Evolutionary conservation across 2,797 vertebrate species (phyloP).

Genomic region (Tadarida brasiliensis): DNA sequence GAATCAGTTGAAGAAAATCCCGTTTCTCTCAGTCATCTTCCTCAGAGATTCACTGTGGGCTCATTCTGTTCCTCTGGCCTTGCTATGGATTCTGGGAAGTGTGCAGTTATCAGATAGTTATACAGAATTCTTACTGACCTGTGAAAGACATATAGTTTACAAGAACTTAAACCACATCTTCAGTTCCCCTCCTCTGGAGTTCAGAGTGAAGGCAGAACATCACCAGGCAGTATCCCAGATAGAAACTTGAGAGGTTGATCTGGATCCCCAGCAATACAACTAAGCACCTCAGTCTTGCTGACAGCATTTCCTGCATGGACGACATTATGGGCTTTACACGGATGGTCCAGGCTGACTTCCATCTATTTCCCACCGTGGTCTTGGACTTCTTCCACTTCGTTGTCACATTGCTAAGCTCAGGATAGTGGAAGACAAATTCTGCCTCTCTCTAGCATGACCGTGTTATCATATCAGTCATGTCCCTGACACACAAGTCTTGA

Average conservation of each 20-base stretch:
- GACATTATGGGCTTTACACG: background rate
- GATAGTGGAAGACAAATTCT: background rate
- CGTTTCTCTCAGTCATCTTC: background rate
- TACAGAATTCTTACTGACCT: conserved; percentile 50
- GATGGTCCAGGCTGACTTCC: background rate
- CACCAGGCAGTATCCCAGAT: background rate
- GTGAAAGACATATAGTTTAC: conserved; percentile 55
- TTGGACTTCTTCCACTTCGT: background rate
- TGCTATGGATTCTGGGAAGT: conserved; percentile 65
- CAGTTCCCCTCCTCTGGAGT: background rate
- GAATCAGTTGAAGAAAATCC: background rate
- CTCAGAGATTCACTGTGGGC: background rate
- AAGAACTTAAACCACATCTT: conserved; percentile 10
- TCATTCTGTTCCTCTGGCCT: background rate
- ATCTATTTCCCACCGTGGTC: background rate
- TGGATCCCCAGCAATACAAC: background rate
- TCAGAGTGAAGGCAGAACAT: background rate
- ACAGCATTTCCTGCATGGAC: background rate
- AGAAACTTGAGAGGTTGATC: background rate
- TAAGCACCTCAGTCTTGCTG: background rate
- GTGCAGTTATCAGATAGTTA: conserved; percentile 61
- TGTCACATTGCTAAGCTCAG: background rate
- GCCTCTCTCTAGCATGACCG: background rate
- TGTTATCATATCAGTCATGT: background rate
- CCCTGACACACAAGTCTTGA: background rate